Conservation (phyloP, 2,797 vertebrate species). For the Gymnoscopelus braueri region DNA sequence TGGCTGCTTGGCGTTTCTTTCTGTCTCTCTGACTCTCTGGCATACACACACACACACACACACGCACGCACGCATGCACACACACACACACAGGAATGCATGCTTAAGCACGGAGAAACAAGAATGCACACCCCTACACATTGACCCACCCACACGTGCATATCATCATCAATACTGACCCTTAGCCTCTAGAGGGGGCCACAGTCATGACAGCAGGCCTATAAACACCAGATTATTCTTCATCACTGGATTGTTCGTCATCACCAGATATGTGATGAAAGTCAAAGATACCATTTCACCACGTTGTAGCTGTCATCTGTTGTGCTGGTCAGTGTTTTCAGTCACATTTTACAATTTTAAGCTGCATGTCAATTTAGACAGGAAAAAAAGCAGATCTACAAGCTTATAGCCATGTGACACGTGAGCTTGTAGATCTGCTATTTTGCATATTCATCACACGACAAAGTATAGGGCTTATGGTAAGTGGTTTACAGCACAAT, state of each 20-base stretch:
- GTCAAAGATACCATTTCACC: not conserved
- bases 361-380: slow-evolving; percentile 1
- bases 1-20: not conserved
- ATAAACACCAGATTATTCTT: not conserved
- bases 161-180: not conserved
- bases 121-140: too few species aligned
- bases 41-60: not conserved
- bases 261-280: slow-evolving; percentile 1
- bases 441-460: too few species aligned
- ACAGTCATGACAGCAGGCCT: slow-evolving; percentile 1
- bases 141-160: not conserved
- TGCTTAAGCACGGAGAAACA: not conserved
- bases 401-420: too few species aligned
- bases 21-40: not conserved
- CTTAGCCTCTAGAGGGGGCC: slow-evolving; percentile 36
- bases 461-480: too few species aligned
- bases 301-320: slow-evolving; percentile 19
- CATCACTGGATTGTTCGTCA: not conserved
- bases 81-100: not conserved
- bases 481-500: too few species aligned
- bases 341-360: not conserved
- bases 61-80: not conserved
- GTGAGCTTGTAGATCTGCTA: too few species aligned
- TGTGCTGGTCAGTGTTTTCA: not conserved
- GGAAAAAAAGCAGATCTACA: too few species aligned